phyloP scores from a whole-genome alignment of 2,888 invertebrate genomes.

The Rhorus exstirpatorius region DNA sequence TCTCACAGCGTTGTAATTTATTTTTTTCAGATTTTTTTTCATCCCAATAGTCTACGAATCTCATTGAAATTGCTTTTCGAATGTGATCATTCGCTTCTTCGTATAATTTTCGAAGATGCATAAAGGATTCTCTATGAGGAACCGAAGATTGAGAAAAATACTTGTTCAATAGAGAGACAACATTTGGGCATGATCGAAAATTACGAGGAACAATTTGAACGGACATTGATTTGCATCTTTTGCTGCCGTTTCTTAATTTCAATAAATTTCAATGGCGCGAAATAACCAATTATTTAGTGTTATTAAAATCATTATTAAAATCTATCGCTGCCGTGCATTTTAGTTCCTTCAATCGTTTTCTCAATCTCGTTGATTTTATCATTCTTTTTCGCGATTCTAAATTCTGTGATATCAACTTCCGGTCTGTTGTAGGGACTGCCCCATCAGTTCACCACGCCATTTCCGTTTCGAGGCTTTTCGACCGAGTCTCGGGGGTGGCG shows the following conservation, averaged over 20 bases:
- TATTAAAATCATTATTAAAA: background rate
- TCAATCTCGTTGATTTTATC: background rate
- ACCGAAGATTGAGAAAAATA: too few relatives aligned
- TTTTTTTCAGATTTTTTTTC: too few relatives aligned
- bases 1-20: too few relatives aligned
- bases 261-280: background rate
- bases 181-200: too few relatives aligned
- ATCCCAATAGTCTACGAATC: too few relatives aligned
- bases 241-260: background rate
- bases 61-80: too few relatives aligned
- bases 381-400: conserved; percentile 28
- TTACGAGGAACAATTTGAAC: too few relatives aligned
- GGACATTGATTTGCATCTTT: too few relatives aligned
- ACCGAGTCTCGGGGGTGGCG: background rate
- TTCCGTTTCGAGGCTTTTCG: conserved; percentile 41
- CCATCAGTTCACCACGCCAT: background rate
- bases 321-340: background rate
- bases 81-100: too few relatives aligned
- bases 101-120: too few relatives aligned
- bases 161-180: too few relatives aligned
- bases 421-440: conserved; percentile 19
- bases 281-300: background rate
- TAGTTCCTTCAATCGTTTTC: background rate
- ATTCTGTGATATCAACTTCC: conserved; percentile 43
- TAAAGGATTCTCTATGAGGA: too few relatives aligned